These are phyloP conservation scores for Hestina assimilis DNA, from an alignment of 1,140 invertebrate genomes.

Conservation along the genomic window DNA sequence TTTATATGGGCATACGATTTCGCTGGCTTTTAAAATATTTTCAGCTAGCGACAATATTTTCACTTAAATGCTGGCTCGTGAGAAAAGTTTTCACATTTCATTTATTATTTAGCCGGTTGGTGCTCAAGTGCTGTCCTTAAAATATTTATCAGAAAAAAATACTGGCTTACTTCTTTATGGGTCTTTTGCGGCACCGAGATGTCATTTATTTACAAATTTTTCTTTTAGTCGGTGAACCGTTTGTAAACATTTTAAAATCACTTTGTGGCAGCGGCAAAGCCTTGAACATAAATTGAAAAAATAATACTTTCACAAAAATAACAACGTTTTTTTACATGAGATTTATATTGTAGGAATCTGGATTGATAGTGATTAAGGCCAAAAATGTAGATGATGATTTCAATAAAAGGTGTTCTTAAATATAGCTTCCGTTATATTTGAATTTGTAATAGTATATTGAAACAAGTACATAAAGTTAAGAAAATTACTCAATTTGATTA, in stretches of 20 bases:
- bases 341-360: too few species aligned
- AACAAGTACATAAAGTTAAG: not conserved
- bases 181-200: not conserved
- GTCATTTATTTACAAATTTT: not conserved
- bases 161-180: not conserved
- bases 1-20: slow-evolving; percentile 25
- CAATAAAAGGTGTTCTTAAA: too few species aligned
- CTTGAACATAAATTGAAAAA: too few species aligned
- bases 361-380: too few species aligned
- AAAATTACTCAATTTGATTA: not conserved
- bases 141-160: slow-evolving; percentile 14
- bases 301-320: too few species aligned
- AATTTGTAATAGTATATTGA: too few species aligned
- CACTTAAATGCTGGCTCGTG: slow-evolving; percentile 37
- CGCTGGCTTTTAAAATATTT: slow-evolving; percentile 41
- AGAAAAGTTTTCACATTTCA: slow-evolving; percentile 50
- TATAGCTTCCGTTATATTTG: too few species aligned
- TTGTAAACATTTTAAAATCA: not conserved
- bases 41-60: slow-evolving; percentile 36
- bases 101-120: slow-evolving; percentile 42
- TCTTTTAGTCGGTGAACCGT: not conserved
- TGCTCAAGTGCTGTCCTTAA: slow-evolving; percentile 15
- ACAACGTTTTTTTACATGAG: too few species aligned
- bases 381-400: too few species aligned
- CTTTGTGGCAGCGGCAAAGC: not conserved